Percentiles rank a stretch among this genome's conserved stretches.
phyloP scores from a whole-genome alignment of 2,888 invertebrate species.

The Dynastes tityus region DNA sequence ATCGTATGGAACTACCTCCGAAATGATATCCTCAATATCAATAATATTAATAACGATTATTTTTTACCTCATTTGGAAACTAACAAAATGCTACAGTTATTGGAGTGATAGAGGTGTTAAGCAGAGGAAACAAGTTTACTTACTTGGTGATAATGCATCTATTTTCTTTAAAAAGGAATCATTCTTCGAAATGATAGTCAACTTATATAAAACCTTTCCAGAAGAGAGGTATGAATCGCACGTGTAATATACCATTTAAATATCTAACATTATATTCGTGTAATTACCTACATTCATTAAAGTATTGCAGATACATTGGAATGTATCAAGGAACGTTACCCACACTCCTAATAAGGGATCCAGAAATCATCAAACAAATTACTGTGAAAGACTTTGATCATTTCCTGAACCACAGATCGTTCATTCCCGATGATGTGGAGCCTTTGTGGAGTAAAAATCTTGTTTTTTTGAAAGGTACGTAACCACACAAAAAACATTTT shows the following conservation, averaged over 20 bases:
- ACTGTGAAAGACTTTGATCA: conserved; percentile 68
- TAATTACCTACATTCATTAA: not conserved
- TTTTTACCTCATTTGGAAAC: conserved; percentile 12
- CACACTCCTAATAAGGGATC: conserved; percentile 58
- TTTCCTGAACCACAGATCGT: conserved; percentile 64
- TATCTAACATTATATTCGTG: not conserved
- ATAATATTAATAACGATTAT: not conserved
- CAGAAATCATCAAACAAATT: conserved; percentile 66
- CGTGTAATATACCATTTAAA: no score
- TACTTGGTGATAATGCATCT: conserved; percentile 50
- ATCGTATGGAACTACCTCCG: no score
- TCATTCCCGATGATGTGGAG: conserved; percentile 59
- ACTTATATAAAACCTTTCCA: conserved; percentile 48
- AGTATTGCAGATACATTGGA: conserved; percentile 58
- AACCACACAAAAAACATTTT: no score
- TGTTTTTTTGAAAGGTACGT: conserved; percentile 51
- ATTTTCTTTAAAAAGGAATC: conserved; percentile 44
- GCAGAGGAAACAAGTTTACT: conserved; percentile 48
- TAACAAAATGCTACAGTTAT: conserved; percentile 48
- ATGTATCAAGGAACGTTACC: conserved; percentile 57
- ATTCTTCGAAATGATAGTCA: conserved; percentile 24
- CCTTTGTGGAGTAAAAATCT: conserved; percentile 57
- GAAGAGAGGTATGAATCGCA: conserved; percentile 49
- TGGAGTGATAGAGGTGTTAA: conserved; percentile 52
- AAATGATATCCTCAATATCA: not conserved